phyloP scores from a whole-genome alignment of 2,797 vertebrate genomes.

The Esox lucius region DNA sequence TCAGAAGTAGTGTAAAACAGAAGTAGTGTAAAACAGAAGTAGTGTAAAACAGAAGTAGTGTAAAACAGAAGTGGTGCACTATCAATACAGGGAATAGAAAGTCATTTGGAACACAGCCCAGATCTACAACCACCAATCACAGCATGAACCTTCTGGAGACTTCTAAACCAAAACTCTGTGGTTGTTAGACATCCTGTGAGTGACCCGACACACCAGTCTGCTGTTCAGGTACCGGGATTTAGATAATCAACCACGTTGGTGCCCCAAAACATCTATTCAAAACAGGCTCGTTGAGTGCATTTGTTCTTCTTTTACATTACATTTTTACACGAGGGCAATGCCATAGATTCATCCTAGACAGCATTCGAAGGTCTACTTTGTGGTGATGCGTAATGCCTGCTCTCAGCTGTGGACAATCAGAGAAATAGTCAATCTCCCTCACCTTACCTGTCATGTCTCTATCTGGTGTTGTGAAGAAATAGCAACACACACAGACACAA shows the following conservation, averaged over 20 bases:
- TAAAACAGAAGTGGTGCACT: too few relatives aligned
- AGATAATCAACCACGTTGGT: neutral
- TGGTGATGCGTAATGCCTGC: neutral
- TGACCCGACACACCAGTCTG: neutral
- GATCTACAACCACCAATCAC: neutral
- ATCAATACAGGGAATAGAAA: too few relatives aligned
- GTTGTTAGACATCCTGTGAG: neutral
- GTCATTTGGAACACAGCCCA: too few relatives aligned
- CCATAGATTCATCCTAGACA: too few relatives aligned
- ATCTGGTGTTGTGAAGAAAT: constrained; percentile 26
- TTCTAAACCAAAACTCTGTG: neutral
- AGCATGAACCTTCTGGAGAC: neutral
- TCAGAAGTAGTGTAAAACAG: constrained; percentile 7
- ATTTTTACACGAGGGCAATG: neutral
- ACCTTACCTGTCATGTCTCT: constrained; percentile 18
- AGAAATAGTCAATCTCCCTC: constrained; percentile 26
- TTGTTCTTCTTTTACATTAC: constrained; percentile 7
- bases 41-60: constrained; percentile 9
- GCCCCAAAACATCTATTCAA: neutral
- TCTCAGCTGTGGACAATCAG: constrained; percentile 69
- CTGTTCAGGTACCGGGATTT: neutral
- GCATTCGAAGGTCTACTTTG: neutral
- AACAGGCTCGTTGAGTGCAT: neutral
- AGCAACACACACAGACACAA: constrained; percentile 33
- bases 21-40: constrained; percentile 14